A percentile compares a stretch with the other conserved stretches of the same genome.
phyloP scores from a whole-genome alignment of 2,113 vertebrate species.

The Phoxinus phoxinus region DNA sequence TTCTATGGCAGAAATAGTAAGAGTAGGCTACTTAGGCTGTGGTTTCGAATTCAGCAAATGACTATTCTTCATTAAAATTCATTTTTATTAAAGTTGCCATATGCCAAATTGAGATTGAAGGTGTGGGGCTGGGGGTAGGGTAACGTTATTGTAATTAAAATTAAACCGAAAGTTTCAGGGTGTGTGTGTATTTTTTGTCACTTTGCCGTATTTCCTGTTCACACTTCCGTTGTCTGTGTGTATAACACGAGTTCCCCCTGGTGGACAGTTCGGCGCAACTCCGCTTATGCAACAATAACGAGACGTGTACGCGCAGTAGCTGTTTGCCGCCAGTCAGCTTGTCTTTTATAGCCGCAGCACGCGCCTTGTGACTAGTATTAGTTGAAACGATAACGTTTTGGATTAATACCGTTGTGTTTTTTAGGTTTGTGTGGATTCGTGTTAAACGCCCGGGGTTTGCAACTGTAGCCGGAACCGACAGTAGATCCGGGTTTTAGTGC shows the following conservation, averaged over 20 bases:
- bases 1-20: too few relatives aligned
- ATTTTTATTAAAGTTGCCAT: too few relatives aligned
- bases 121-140: too few relatives aligned
- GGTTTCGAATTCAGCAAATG: too few relatives aligned
- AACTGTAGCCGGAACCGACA: not conserved
- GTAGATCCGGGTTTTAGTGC: not conserved
- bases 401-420: conserved; percentile 1
- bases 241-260: not conserved
- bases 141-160: not conserved
- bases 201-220: not conserved
- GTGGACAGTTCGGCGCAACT: not conserved
- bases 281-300: conserved; percentile 40
- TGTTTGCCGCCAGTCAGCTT: conserved; percentile 37
- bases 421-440: not conserved
- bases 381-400: not conserved
- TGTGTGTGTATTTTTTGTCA: not conserved
- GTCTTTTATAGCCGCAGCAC: not conserved
- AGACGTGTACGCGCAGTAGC: conserved; percentile 40
- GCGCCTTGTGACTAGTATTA: not conserved
- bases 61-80: too few relatives aligned
- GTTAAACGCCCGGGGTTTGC: not conserved
- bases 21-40: too few relatives aligned
- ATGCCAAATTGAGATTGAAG: too few relatives aligned
- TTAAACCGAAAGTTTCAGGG: not conserved
- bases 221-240: not conserved